Evolutionary conservation across 2,888 invertebrate species (phyloP).

Genomic region (Chymomyza caudatula): DNA sequence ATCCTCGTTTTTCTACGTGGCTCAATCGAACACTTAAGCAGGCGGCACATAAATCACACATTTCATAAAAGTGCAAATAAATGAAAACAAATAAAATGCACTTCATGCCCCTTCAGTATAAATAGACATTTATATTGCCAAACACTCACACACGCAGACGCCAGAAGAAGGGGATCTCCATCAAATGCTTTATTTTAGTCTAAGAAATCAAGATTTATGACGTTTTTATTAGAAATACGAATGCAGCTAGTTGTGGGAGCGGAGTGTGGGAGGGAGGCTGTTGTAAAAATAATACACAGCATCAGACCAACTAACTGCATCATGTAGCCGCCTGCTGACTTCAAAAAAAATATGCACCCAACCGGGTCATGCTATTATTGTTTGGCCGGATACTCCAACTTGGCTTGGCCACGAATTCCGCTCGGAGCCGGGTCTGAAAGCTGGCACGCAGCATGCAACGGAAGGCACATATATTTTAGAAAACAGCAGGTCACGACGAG

Average conservation of each 20-base stretch:
- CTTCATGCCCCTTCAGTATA: slow-evolving; percentile 54
- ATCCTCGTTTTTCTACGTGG: not conserved
- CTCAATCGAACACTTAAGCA: not conserved
- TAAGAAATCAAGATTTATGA: slow-evolving; percentile 72
- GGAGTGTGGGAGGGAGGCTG: not conserved
- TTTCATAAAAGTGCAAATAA: slow-evolving; percentile 47
- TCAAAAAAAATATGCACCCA: slow-evolving; percentile 60
- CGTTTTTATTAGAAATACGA: slow-evolving; percentile 70
- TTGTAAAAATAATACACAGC: slow-evolving; percentile 39
- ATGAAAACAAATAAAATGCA: slow-evolving; percentile 65
- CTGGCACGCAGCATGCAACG: slow-evolving; percentile 64
- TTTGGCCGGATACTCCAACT: slow-evolving; percentile 36
- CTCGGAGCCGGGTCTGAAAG: slow-evolving; percentile 15
- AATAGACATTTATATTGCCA: slow-evolving; percentile 63
- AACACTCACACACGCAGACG: slow-evolving; percentile 12
- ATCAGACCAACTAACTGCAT: slow-evolving; percentile 2
- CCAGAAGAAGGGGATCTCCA: not conserved
- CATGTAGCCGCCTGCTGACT: slow-evolving; percentile 46
- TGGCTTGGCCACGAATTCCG: slow-evolving; percentile 12
- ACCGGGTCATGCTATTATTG: slow-evolving; percentile 56
- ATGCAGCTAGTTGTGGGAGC: slow-evolving; percentile 47
- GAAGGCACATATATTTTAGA: slow-evolving; percentile 69
- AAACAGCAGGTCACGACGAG: slow-evolving; percentile 55
- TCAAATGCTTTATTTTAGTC: slow-evolving; percentile 58
- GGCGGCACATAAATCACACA: slow-evolving; percentile 5